Evolutionary conservation across 1,140 invertebrate species (phyloP).

Genomic region (Eurosta solidaginis): DNA sequence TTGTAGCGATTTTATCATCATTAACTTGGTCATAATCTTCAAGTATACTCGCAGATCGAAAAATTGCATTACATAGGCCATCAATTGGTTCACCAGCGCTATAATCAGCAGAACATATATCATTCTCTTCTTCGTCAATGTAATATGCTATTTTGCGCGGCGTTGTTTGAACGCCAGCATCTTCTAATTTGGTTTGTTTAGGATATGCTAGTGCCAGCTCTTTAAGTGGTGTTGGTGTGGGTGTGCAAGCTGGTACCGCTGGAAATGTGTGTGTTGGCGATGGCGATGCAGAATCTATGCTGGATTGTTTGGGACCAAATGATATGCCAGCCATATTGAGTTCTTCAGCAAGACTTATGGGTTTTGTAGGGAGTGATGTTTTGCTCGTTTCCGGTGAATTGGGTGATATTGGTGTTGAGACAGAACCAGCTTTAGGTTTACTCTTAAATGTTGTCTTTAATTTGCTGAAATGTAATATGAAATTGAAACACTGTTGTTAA

Average conservation of each 20-base stretch:
- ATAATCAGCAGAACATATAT: constrained; percentile 35
- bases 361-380: constrained; percentile 43
- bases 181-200: constrained; percentile 34
- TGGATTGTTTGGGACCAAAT: constrained; percentile 33
- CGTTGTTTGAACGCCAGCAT: constrained; percentile 43
- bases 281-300: constrained; percentile 21
- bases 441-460: constrained; percentile 36
- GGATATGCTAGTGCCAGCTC: constrained; percentile 27
- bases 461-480: not conserved
- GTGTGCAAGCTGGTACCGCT: constrained; percentile 33
- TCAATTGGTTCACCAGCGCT: constrained; percentile 46
- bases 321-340: constrained; percentile 46
- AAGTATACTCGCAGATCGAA: constrained; percentile 1
- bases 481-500: not conserved
- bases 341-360: constrained; percentile 45
- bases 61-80: constrained; percentile 37
- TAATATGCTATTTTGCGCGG: constrained; percentile 33
- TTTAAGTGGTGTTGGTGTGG: constrained; percentile 8
- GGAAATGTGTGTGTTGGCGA: constrained; percentile 37
- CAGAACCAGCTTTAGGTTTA: not conserved
- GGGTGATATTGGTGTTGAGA: not conserved
- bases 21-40: constrained; percentile 17
- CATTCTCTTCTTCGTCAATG: constrained; percentile 28
- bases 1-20: not conserved
- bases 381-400: constrained; percentile 42